A percentile compares a stretch with the other conserved stretches of the same genome.
Evolutionary conservation across 2,797 vertebrate species (phyloP).

Genomic region (Lemur catta): DNA sequence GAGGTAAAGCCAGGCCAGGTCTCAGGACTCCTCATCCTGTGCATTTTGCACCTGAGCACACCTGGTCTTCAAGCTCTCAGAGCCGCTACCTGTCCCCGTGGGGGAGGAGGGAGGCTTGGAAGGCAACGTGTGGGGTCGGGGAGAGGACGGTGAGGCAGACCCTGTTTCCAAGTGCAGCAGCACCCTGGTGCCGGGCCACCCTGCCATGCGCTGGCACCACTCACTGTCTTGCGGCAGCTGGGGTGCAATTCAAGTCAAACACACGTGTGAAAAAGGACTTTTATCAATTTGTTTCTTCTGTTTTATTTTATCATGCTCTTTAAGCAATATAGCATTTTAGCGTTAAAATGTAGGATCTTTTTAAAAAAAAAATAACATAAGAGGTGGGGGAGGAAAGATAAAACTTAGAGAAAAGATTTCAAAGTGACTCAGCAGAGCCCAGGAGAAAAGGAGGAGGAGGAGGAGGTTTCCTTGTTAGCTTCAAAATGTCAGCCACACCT

Average conservation of each 20-base stretch:
- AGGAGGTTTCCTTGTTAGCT: background rate
- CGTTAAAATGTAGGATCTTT: background rate
- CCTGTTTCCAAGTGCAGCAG: background rate
- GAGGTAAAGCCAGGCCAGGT: background rate
- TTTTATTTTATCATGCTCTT: background rate
- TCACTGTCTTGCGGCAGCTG: background rate
- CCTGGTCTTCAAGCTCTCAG: background rate
- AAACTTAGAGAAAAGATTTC: background rate
- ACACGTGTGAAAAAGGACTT: background rate
- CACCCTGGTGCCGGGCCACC: accelerated
- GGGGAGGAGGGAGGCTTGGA: background rate
- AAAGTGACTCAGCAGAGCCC: background rate
- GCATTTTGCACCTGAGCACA: background rate
- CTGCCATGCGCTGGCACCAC: accelerated
- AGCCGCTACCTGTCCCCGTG: background rate
- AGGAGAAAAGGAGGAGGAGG: background rate
- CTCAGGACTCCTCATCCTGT: too few species aligned
- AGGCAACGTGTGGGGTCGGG: background rate
- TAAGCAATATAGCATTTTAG: background rate
- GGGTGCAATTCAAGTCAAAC: background rate
- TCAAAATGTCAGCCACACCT: background rate
- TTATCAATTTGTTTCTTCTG: background rate
- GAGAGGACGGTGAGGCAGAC: accelerated
- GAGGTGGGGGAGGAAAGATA: background rate
- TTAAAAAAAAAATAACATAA: background rate